A percentile compares a stretch with the other conserved stretches of the same genome.
phyloP scores from a whole-genome alignment of 2,113 vertebrate species.

The Forbesichthys agassizii region DNA sequence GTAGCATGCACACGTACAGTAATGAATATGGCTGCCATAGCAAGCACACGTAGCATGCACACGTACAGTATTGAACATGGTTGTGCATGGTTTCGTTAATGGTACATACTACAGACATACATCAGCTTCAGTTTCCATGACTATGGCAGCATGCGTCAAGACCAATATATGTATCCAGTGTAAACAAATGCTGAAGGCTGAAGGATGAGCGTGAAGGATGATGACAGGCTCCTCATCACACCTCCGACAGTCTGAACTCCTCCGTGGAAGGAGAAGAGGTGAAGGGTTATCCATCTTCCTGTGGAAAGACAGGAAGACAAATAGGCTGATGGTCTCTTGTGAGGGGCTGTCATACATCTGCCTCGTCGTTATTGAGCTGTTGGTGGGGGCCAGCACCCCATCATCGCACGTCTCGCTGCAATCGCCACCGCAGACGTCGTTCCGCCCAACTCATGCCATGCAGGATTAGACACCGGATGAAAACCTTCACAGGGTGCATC shows the following conservation, averaged over 20 bases:
- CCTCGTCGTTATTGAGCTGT: slow-evolving; percentile 73
- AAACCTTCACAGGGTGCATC: too few relatives aligned
- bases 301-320: slow-evolving; percentile 72
- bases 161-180: slow-evolving; percentile 15
- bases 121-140: background rate
- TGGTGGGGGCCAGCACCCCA: slow-evolving; percentile 39
- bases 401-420: slow-evolving; percentile 51
- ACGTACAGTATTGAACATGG: background rate
- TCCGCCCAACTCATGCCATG: too few relatives aligned
- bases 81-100: background rate
- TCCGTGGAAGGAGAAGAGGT: slow-evolving; percentile 33
- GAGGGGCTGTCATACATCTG: slow-evolving; percentile 73
- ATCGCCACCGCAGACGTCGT: slow-evolving; percentile 5
- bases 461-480: too few relatives aligned
- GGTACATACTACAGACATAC: background rate
- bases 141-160: slow-evolving; percentile 13
- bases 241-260: slow-evolving; percentile 51
- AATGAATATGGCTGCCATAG: too few relatives aligned
- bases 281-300: slow-evolving; percentile 74
- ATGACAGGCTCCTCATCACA: slow-evolving; percentile 48
- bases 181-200: slow-evolving; percentile 43
- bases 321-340: slow-evolving; percentile 69
- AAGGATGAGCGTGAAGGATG: slow-evolving; percentile 38
- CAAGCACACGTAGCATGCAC: background rate
- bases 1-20: too few relatives aligned